Evolutionary conservation across 2,797 vertebrate genomes (phyloP), one percentile per base, ranked within the genome.

Genomic region (Cyclopterus lumpus): DNA sequence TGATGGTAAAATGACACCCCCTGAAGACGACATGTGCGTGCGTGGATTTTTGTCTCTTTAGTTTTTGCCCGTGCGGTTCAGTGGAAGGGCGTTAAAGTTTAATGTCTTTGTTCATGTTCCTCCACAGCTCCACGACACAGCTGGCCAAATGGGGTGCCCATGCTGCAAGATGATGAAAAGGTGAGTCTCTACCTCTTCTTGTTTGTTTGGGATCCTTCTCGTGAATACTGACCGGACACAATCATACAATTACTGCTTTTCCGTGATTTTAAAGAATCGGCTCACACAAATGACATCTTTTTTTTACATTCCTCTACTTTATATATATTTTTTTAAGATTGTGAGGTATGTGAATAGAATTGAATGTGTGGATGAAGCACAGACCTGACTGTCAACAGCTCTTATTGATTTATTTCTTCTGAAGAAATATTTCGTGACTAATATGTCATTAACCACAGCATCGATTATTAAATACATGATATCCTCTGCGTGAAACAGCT

Each of bases 91-190:
- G 44, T 81, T 42, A 75, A 85, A 79, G 14, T 80, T 79, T 83
- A 76, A 91, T 32, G n/a, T 20, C 62, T 59, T 44, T 75, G 32
- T 77, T 77, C 51, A 28, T 90, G 65, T 90, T 59, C 77, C 67
- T 82, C 81, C 77, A 58, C 92, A 95, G 95, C 86, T 88, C 78
- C 83, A 80, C 85, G 5, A 87, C 86, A 86, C 91, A 88, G 79
- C 90, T 92, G 96, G 95, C 96, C 97, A 98, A 95, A 99, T 99
- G 98, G 98, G 98, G 96, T 98, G 98, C 96, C 97, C 88, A 68
- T 99, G 98, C 95, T 99, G 98, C 95, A 95, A 96, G 94, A 97
- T 99, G 96, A 94, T 98, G 91, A 96, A 97, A 93, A 97, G 97
- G 98, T 99, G 95, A 95, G 36, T 51, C n/a, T 1, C 48, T 40